Base-by-base conservation (phyloP, 2,888 invertebrate species). In the Dendrolimus houi region DNA sequence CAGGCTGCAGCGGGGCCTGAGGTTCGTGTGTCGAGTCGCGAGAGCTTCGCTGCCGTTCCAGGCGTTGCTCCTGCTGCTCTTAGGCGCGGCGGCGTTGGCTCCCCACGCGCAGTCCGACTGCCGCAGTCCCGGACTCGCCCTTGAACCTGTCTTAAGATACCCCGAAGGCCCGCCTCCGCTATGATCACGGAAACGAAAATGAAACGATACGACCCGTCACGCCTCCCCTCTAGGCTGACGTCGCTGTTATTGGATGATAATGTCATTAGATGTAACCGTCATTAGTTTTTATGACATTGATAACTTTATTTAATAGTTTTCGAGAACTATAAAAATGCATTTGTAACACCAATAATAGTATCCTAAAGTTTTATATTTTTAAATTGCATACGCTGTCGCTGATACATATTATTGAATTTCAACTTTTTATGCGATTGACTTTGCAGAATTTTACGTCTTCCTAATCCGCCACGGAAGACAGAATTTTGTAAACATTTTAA, bases 111-210 rank as follows among this genome's bases (percentile, higher is more conserved):
- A 94, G 63, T 96, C 97, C 82, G 95, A 95, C 84, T 93, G 98
- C 77, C 93, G 95, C 95, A 69, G 94, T 97, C 71, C 95, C 58
- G 56, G 95, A 17, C 92, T 95, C 68, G 96, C 95, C 69, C 92
- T 98, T 58, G 96, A 97, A 68, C 98, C 98, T 53, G 95, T 97
- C 85, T 92, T 98, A 68, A 93, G 95, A 60, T 98, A 98, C 89
- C 96, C 96, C 29, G 95, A 98, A 79, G 98, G 98, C 64, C 97
- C 98, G 55, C 99, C 98, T 59, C 98, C 99, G 57, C 93, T 96
- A 61, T 98, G 94, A 86, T 70, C 58, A 63, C 66, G 47, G 47
- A 47, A 47, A 47, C 47, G 47, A 47, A 47, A 47, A 47, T 47
- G 12, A 47, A 47, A 47, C 29, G 29, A 29, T 6, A 47, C 47